A percentile compares a stretch with the other conserved stretches of the same genome.
phyloP scores from a whole-genome alignment of 2,888 invertebrate species.

The Drosophila subquinaria region DNA sequence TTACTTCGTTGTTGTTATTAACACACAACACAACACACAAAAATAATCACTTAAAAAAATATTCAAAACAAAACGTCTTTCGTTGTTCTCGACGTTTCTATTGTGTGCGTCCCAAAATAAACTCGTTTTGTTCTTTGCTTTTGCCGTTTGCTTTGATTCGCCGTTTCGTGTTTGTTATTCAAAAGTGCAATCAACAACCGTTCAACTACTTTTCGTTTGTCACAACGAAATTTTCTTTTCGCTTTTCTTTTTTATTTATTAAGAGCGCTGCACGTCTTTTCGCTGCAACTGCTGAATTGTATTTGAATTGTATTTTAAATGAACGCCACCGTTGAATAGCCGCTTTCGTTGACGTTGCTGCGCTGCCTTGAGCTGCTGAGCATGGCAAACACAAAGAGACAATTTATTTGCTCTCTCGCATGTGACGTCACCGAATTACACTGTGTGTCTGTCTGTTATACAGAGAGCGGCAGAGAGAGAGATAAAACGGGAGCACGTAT shows the following conservation, averaged over 20 bases:
- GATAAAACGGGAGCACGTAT: not conserved
- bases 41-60: conserved; percentile 4
- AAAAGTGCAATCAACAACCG: conserved; percentile 36
- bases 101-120: conserved; percentile 5
- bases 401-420: not conserved
- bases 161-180: conserved; percentile 7
- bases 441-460: conserved; percentile 6
- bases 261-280: conserved; percentile 41
- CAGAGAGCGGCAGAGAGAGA: not conserved
- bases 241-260: conserved; percentile 5
- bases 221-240: conserved; percentile 10
- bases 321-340: conserved; percentile 45
- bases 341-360: conserved; percentile 24
- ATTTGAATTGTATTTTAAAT: conserved; percentile 48
- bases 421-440: conserved; percentile 26
- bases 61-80: conserved; percentile 6
- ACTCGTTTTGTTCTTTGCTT: conserved; percentile 2
- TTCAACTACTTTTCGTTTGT: conserved; percentile 24
- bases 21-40: conserved; percentile 17
- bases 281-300: conserved; percentile 46
- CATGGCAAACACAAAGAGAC: conserved; percentile 28
- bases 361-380: conserved; percentile 19
- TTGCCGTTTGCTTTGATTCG: conserved; percentile 4
- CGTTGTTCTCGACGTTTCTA: conserved; percentile 34
- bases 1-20: conserved; percentile 7